Evolutionary conservation across 2,888 invertebrate species (phyloP).

Genomic region (Eurytoma adleriae): DNA sequence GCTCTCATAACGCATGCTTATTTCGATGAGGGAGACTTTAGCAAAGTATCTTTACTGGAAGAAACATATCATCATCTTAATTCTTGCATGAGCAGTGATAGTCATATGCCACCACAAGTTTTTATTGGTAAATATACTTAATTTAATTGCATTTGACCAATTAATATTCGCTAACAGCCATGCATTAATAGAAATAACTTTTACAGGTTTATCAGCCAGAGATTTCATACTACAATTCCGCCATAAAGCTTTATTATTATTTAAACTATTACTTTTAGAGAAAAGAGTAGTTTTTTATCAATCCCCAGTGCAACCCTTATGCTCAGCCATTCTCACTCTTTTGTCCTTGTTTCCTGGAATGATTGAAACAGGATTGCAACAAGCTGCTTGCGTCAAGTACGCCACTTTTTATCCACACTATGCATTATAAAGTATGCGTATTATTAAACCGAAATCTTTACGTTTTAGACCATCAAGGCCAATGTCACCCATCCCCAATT

Average conservation of each 20-base stretch:
- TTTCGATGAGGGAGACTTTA: conserved; percentile 96
- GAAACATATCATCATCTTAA: conserved; percentile 96
- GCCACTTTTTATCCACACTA: background rate
- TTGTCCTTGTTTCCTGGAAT: conserved; percentile 94
- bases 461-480: conserved; percentile 81
- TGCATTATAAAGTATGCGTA: background rate
- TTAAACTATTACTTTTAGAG: conserved; percentile 94
- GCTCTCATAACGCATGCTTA: conserved; percentile 97
- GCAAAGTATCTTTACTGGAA: conserved; percentile 89
- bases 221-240: conserved; percentile 90
- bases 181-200: background rate
- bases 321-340: conserved; percentile 90
- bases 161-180: too few relatives aligned
- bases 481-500: conserved; percentile 85
- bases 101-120: conserved; percentile 81
- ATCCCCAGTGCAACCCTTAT: conserved; percentile 93
- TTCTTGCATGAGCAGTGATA: conserved; percentile 83
- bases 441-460: conserved; percentile 27
- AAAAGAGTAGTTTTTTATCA: conserved; percentile 94
- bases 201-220: conserved; percentile 88
- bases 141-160: background rate
- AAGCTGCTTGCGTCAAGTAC: conserved; percentile 89
- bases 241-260: conserved; percentile 93
- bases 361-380: conserved; percentile 88
- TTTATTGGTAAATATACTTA: conserved; percentile 79